Conservation (phyloP, 2,113 vertebrate genomes). For the Lynx canadensis region DNA sequence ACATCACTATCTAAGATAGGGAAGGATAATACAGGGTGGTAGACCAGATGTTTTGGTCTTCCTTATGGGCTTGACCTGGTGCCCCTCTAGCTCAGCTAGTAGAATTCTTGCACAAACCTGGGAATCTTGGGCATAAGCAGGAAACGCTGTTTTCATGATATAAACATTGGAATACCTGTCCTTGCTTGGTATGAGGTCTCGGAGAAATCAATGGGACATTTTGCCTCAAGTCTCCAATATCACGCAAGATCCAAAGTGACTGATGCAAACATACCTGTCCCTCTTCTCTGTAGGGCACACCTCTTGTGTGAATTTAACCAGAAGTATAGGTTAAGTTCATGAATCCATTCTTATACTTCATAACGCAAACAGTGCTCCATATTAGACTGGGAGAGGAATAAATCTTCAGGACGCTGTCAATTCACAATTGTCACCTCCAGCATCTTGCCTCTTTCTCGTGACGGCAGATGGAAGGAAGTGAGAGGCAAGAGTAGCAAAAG, state of each 20-base stretch:
- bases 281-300: neutral
- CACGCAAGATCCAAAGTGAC: neutral
- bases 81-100: neutral
- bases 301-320: neutral
- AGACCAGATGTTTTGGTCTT: accelerated
- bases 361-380: neutral
- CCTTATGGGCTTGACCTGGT: neutral
- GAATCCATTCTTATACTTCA: neutral
- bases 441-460: neutral
- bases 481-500: neutral
- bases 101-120: neutral
- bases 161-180: neutral
- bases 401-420: neutral
- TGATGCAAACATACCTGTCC: accelerated
- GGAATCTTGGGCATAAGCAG: neutral
- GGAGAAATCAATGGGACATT: neutral
- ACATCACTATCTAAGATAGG: no score
- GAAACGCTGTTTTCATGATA: neutral
- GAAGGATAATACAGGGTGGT: accelerated
- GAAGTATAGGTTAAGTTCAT: neutral
- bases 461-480: neutral
- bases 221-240: neutral
- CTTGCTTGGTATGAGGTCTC: neutral
- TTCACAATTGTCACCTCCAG: neutral
- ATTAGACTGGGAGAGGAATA: neutral